Evolutionary conservation across 2,888 invertebrate species (phyloP), one percentile per base, ranked within the genome.

Genomic region (Brenthis daphne): DNA sequence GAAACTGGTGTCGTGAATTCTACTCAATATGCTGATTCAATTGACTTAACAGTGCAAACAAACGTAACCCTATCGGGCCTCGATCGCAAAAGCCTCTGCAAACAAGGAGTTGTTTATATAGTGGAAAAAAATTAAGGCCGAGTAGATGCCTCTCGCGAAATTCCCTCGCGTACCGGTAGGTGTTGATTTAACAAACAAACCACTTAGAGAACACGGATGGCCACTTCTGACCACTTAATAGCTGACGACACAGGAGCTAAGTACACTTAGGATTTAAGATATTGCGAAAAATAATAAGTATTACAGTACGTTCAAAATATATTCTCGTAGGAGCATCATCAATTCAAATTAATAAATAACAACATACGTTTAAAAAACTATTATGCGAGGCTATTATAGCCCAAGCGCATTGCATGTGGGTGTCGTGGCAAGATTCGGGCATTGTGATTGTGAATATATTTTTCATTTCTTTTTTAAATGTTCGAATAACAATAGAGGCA

Each of bases 131-230:
- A 85, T 84, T 82, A 82, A 84, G 84, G 82, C 82, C 82, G 80
- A 79, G 80, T 82, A 80, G 85, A 87, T 85, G 85, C 84, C 84
- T 84, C 84, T 80, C 81, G 88, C 85, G 79, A 84, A 89, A 86
- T 86, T 82, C 84, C 82, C 84, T 83, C 82, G 84, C 85, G 80
- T 79, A 85, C 81, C 85, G 81, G 90, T 89, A 89, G 87, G 81
- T 89, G 87, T 90, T 90, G 81, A 84, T 82, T 88, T 80, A 79
- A 85, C 81, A 89, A 91, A 92, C 83, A 91, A 77, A 81, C 78
- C 80, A 81, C 77, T 76, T 78, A 82, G 77, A 70, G 85, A 81
- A 89, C 89, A 87, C 83, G 86, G 85, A 84, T 85, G 83, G 78
- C 82, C 86, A 90, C 90, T 90, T 86, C 84, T 84, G 82, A 76